A percentile compares a stretch with the other conserved stretches of the same genome.
phyloP scores from a whole-genome alignment of 64 coral and sea anemone genomes.

The Stylophora pistillata region DNA sequence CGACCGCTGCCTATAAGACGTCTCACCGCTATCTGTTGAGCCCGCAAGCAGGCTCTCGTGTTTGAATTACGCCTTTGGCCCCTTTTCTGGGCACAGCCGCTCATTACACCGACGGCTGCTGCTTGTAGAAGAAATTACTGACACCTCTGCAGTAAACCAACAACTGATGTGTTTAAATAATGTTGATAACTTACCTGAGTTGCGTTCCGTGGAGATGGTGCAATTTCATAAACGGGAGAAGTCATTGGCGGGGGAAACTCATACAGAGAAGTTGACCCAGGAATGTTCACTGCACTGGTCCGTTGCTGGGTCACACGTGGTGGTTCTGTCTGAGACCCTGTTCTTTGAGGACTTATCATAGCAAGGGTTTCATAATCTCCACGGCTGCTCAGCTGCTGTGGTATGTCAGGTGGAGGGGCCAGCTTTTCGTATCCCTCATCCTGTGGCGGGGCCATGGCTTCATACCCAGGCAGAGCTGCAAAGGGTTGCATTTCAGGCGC shows the following conservation, averaged over 20 bases:
- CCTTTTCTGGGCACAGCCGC: no score
- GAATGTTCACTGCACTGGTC: not conserved
- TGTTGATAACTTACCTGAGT: not conserved
- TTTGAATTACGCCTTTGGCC: no score
- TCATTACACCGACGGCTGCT: not conserved
- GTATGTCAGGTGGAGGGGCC: not conserved
- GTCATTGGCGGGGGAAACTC: not conserved
- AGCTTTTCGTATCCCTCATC: conserved; percentile 41
- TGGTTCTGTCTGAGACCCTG: conserved; percentile 7
- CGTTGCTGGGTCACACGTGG: not conserved
- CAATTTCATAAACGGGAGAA: conserved; percentile 60
- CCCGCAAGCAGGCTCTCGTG: no score
- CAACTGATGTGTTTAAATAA: no score
- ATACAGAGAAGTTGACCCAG: conserved; percentile 25
- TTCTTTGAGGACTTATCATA: conserved; percentile 18
- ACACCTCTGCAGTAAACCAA: no score
- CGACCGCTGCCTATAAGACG: no score
- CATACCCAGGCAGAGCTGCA: conserved; percentile 64
- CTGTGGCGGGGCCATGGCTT: conserved; percentile 49
- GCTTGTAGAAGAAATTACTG: not conserved
- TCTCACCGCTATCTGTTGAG: no score
- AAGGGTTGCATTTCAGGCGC: conserved; percentile 55
- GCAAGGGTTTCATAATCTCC: conserved; percentile 41
- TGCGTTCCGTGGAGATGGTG: conserved; percentile 8
- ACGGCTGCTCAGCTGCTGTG: not conserved